These are phyloP conservation scores for Volucella bombylans DNA, from an alignment of 2,888 invertebrate species.

Conservation along the genomic window DNA sequence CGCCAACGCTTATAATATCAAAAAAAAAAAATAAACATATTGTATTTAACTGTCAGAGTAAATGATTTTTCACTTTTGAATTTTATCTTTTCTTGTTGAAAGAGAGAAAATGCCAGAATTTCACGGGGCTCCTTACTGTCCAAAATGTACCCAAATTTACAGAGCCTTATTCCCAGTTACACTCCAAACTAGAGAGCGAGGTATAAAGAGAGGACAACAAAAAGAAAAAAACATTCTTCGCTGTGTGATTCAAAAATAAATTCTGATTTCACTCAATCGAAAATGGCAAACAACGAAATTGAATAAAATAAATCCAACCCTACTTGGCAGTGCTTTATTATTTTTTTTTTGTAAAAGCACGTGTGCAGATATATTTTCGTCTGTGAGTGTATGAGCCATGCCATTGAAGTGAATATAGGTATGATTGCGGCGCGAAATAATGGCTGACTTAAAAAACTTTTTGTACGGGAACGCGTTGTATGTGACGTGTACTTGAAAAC, in stretches of 20 bases:
- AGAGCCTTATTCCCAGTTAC: background rate
- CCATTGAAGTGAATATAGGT: conserved; percentile 51
- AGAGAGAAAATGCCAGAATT: conserved; percentile 4
- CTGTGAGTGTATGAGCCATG: conserved; percentile 11
- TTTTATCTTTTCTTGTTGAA: background rate
- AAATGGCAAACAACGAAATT: conserved; percentile 52
- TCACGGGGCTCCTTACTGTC: background rate
- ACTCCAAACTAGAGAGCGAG: no score
- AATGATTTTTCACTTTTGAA: conserved; percentile 1
- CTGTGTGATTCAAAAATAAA: conserved; percentile 63
- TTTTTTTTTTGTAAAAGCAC: background rate
- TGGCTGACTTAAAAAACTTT: conserved; percentile 18
- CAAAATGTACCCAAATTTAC: conserved; percentile 31
- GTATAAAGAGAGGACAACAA: background rate
- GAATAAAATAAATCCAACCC: conserved; percentile 26
- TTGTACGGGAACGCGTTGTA: conserved; percentile 22
- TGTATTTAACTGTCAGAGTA: conserved; percentile 5
- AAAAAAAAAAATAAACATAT: no score
- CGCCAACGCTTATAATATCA: conserved; percentile 7
- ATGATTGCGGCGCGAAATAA: conserved; percentile 47
- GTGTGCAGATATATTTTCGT: no score
- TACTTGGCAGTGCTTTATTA: background rate
- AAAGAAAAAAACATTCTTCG: conserved; percentile 8
- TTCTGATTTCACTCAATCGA: conserved; percentile 65
- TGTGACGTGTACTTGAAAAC: conserved; percentile 46